phyloP scores from a whole-genome alignment of 2,888 invertebrate genomes.

The Eumacrocentrus americanus region DNA sequence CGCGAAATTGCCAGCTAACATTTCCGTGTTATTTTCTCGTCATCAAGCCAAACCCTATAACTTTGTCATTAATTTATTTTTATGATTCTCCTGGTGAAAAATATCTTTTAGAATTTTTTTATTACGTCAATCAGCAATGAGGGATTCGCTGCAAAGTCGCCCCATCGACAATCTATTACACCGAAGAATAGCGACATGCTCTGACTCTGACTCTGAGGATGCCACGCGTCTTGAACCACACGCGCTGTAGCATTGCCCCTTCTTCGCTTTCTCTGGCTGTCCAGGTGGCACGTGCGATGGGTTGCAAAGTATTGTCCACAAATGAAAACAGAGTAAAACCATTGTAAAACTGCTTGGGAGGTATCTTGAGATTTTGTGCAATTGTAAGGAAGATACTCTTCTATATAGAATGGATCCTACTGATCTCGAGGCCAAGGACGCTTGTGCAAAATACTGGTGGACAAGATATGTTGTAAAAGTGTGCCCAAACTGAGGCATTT shows the following conservation, averaged over 20 bases:
- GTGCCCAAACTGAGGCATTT: too few relatives aligned
- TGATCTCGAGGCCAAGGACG: neutral
- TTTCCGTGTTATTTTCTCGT: slow-evolving; percentile 1
- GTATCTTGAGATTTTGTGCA: neutral
- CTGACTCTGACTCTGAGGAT: too few relatives aligned
- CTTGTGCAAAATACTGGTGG: too few relatives aligned
- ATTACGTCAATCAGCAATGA: neutral
- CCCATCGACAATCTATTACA: neutral
- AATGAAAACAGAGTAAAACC: neutral
- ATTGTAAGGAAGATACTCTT: neutral
- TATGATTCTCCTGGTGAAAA: neutral
- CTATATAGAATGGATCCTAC: neutral
- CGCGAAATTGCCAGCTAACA: slow-evolving; percentile 18
- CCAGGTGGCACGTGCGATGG: neutral
- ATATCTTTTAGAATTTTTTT: neutral
- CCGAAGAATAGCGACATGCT: neutral
- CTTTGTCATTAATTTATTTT: slow-evolving; percentile 13
- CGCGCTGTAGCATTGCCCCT: neutral
- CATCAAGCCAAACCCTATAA: neutral
- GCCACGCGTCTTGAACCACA: neutral
- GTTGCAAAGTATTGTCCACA: neutral
- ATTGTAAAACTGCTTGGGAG: neutral
- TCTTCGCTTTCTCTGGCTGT: neutral
- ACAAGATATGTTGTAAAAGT: neutral
- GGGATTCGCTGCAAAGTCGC: too few relatives aligned